Evolutionary conservation across 2,797 vertebrate species (phyloP).

Genomic region (Platyrinchus mystaceus): DNA sequence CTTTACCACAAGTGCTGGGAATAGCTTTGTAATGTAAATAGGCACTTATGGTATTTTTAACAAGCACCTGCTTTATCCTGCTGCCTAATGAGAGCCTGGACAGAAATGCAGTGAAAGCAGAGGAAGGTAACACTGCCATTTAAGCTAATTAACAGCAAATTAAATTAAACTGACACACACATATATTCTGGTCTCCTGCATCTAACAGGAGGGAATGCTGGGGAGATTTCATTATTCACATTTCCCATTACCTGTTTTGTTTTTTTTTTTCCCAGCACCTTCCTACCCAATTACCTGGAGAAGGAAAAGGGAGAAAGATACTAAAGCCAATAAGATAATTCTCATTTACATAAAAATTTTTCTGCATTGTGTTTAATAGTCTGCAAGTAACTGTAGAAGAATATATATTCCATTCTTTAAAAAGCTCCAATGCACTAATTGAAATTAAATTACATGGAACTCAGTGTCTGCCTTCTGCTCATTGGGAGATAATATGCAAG

Average conservation of each 20-base stretch:
- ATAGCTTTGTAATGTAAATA: constrained; percentile 51
- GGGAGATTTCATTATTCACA: constrained; percentile 40
- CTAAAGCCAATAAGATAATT: constrained; percentile 57
- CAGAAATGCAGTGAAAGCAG: constrained; percentile 50
- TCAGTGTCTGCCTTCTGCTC: constrained; percentile 48
- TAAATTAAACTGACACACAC: constrained; percentile 60
- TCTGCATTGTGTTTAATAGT: constrained; percentile 56
- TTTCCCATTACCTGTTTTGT: background rate
- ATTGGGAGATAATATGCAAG: constrained; percentile 40
- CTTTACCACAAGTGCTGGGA: background rate
- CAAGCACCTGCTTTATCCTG: constrained; percentile 33
- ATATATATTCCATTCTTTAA: constrained; percentile 43
- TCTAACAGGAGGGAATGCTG: background rate
- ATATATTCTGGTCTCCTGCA: constrained; percentile 31
- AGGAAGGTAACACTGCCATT: constrained; percentile 43
- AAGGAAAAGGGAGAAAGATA: constrained; percentile 5
- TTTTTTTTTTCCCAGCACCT: background rate
- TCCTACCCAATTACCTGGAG: constrained; percentile 51
- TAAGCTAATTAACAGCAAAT: constrained; percentile 67
- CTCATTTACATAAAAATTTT: constrained; percentile 64
- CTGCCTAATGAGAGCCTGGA: constrained; percentile 35
- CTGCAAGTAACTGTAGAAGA: constrained; percentile 25
- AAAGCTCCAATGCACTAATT: constrained; percentile 65
- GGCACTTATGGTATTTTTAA: constrained; percentile 21
- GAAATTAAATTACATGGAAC: constrained; percentile 68